These are phyloP conservation scores for Nymphicus hollandicus DNA, from an alignment of 2,113 vertebrate genomes.

Conservation along the genomic window DNA sequence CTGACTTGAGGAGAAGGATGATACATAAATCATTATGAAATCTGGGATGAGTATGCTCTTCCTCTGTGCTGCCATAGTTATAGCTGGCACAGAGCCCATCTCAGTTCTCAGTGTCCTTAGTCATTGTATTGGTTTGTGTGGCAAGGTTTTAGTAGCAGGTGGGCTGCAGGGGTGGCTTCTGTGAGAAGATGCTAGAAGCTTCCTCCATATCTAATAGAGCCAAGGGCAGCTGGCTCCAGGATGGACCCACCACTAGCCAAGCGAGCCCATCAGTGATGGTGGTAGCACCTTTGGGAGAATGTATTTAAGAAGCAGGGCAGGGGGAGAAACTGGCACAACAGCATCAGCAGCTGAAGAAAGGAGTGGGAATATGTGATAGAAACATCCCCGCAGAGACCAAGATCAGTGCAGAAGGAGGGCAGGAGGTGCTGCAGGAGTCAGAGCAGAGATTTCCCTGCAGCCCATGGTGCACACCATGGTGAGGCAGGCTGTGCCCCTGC, in stretches of 20 bases:
- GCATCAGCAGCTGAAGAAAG: not conserved
- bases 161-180: not conserved
- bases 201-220: not conserved
- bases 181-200: not conserved
- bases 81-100: not conserved
- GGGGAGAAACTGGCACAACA: not conserved
- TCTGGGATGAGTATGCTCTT: not conserved
- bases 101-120: not conserved
- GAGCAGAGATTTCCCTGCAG: not conserved
- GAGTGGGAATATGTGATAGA: not conserved
- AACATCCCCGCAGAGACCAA: not conserved
- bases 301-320: not conserved
- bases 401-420: not conserved
- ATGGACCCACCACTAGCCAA: not conserved
- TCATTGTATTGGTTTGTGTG: not conserved
- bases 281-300: not conserved
- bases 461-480: accelerated
- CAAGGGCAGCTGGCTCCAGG: not conserved
- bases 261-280: accelerated
- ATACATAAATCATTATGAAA: not conserved
- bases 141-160: not conserved
- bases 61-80: not conserved
- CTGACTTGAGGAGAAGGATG: not conserved
- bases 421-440: not conserved
- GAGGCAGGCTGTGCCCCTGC: not conserved